Base-by-base conservation (phyloP, 2,888 invertebrate species). In the Hypomecis punctinalis region DNA sequence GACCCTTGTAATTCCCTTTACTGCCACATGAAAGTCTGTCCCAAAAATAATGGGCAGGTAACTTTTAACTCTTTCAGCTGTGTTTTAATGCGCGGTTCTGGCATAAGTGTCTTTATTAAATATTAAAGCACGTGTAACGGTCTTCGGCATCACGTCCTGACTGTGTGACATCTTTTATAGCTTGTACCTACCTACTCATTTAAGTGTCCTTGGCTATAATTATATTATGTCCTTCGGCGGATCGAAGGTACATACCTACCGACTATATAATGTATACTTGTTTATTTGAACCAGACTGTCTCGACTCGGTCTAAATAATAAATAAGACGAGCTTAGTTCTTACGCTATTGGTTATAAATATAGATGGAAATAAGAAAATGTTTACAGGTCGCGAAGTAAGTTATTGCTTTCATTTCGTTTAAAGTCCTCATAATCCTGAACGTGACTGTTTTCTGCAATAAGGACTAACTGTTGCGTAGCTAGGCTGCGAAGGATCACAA, bases 21-120 rank as follows among this genome's bases (percentile, higher is more conserved):
- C 64, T 47, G 62, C 65, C 68, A 57, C 68, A 71, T 72, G 66
- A 69, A 72, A 69, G 70, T 66, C 59, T 65, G 57, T 64, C 65
- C 63, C 60, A 52, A 65, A 69, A 66, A 60, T 61, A 63, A 69
- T 67, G 67, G 53, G 49, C 11, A 47, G 59, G 68, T 54, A 62
- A 67, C 62, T 67, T 72, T 70, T 65, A 70, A 72, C 69, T 65
- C 64, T 67, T 70, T 66, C 56, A 35, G 52, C 60, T 54, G 36
- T 36, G 13, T 40, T 47, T 36, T 57, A 46, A 56, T 39, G 60
- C n/a, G 51, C 63, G 57, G 51, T 54, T 37, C 45, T 48, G 37
- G 5, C 47, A 33, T 63, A 43, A 59, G 66, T 37, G 60, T 40
- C 51, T 61, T 55, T 54, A 59, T 67, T 58, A 61, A 67, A 64